phyloP scores from a whole-genome alignment of 2,888 invertebrate species.

The Caenorhabditis drosophilae region DNA sequence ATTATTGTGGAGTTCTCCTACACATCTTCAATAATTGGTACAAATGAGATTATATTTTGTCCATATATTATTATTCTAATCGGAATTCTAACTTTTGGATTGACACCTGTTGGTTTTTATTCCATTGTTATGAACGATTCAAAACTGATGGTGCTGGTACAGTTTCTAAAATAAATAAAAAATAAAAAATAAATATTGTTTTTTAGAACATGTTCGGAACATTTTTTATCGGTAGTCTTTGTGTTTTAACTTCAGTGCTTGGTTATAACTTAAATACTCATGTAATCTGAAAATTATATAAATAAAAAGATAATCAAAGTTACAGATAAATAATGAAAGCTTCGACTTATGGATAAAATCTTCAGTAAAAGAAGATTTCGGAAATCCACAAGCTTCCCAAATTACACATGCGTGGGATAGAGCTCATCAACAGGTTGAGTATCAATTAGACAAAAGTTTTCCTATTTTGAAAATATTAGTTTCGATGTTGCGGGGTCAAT shows the following conservation, averaged over 20 bases:
- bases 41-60: conserved; percentile 16
- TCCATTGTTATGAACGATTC: conserved; percentile 30
- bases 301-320: background rate
- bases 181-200: background rate
- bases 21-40: conserved; percentile 28
- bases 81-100: conserved; percentile 32
- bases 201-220: conserved; percentile 23
- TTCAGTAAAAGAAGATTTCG: conserved; percentile 19
- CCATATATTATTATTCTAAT: conserved; percentile 15
- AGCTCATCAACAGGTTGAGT: conserved; percentile 30
- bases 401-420: conserved; percentile 21
- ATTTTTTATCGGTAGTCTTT: conserved; percentile 13
- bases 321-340: conserved; percentile 1
- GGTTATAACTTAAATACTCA: conserved; percentile 24
- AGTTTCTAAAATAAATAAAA: conserved; percentile 1
- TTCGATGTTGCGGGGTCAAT: conserved; percentile 28
- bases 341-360: conserved; percentile 22
- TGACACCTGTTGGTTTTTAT: conserved; percentile 38
- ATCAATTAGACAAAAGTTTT: background rate
- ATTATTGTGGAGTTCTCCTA: conserved; percentile 26
- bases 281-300: conserved; percentile 1
- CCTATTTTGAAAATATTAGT: conserved; percentile 10
- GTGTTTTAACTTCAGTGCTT: conserved; percentile 12
- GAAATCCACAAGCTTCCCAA: conserved; percentile 10
- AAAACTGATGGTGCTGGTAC: conserved; percentile 21